phyloP scores from a whole-genome alignment of 2,888 invertebrate species.

The Polydrusus pterygomalis region DNA sequence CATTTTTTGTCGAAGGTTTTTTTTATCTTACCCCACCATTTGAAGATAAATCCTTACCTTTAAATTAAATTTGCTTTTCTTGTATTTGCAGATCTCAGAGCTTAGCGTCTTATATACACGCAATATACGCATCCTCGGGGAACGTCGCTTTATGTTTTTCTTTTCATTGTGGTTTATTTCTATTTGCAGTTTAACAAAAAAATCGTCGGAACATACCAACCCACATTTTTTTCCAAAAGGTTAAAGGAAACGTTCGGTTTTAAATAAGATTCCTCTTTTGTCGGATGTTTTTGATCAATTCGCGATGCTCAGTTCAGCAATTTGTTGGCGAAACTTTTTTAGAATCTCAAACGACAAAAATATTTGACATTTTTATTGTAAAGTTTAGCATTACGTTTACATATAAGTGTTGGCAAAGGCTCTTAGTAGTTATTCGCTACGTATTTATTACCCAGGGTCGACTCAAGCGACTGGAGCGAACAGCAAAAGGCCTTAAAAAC shows the following conservation, averaged over 20 bases:
- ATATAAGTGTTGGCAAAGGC: no score
- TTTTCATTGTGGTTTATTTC: conserved; percentile 23
- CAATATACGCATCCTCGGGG: conserved; percentile 27
- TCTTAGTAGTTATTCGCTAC: no score
- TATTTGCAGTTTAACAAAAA: conserved; percentile 8
- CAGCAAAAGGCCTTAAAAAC: no score
- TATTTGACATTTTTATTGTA: no score
- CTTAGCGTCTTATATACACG: conserved; percentile 25
- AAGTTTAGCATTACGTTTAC: no score
- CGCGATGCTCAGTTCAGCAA: not conserved
- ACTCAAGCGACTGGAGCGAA: no score
- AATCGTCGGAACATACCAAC: conserved; percentile 2
- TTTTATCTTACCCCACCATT: not conserved
- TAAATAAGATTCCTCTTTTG: not conserved
- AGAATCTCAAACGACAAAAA: no score
- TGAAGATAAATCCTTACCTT: conserved; percentile 16
- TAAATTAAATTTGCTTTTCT: conserved; percentile 48
- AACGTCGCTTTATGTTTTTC: conserved; percentile 18
- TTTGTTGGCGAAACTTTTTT: no score
- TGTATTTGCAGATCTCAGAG: conserved; percentile 50
- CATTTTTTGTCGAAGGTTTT: no score
- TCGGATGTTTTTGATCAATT: not conserved
- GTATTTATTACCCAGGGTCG: no score
- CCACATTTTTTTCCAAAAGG: not conserved
- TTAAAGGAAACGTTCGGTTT: not conserved